These are phyloP conservation scores for Megalops atlanticus DNA, from an alignment of 2,113 vertebrate genomes.

Conservation along the genomic window DNA sequence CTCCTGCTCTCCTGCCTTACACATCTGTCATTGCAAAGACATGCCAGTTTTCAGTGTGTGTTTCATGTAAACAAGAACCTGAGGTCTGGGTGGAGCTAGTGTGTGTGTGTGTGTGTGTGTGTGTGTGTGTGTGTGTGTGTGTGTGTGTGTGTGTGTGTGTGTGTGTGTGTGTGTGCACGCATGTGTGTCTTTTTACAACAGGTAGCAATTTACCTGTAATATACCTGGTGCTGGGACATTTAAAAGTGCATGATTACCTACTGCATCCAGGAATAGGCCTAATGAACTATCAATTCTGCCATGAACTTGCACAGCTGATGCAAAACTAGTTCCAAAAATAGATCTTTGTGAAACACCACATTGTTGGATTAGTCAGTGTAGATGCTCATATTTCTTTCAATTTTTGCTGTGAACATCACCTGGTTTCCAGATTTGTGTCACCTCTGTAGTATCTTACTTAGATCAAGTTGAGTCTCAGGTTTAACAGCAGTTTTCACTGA, in stretches of 20 bases:
- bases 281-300: neutral
- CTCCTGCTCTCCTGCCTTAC: slow-evolving; percentile 21
- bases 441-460: neutral
- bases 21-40: slow-evolving; percentile 24
- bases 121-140: slow-evolving; percentile 20
- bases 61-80: slow-evolving; percentile 35
- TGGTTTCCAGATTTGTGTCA: neutral
- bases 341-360: neutral
- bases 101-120: slow-evolving; percentile 8
- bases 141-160: neutral
- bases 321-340: neutral
- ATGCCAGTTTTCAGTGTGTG: slow-evolving; percentile 29
- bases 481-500: neutral
- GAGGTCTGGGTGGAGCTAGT: neutral
- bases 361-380: neutral
- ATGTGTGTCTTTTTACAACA: neutral
- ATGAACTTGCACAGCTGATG: neutral
- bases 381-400: neutral
- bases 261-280: neutral
- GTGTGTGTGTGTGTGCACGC: neutral
- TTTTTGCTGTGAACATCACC: neutral
- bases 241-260: neutral
- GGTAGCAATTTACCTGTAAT: neutral
- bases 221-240: neutral
- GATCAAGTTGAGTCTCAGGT: too few species aligned